Base-by-base conservation (phyloP, 2,888 invertebrate species). In the Heliconius cydno region DNA sequence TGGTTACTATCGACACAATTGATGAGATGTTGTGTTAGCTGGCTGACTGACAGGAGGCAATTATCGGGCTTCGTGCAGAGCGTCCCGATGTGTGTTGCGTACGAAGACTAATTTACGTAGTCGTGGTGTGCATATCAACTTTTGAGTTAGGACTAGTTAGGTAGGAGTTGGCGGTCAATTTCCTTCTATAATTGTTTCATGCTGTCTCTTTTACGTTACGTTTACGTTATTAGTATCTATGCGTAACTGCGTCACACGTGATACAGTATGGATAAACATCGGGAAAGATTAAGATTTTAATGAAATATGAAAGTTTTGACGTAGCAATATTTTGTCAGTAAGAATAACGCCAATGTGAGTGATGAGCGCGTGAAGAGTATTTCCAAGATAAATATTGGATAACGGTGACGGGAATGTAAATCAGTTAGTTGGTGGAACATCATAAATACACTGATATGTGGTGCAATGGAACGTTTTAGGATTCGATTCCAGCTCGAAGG, bases 21-120 rank as follows among this genome's bases (percentile, higher is more conserved):
- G 38, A 74, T 74, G 74, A 74, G 74, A 74, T 74, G 63, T 25
- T 60, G 63, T 74, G 74, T 41, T 74, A 74, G 63, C 63, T 25
- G 34, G 25, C 22, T 63, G 74, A 74, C 74, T 65, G 74, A 74
- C 74, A 74, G 38, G 38, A 74, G 63, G 25, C 74, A 74, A 74
- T 74, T 74, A 74, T 74, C 74, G 74, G 63, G 41, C 63, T 28
- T 63, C 74, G 74, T 74, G 74, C 63, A 25, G 12, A 41, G 74
- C 25, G 34, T 65, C 25, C 15, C 74, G 65, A 74, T 63, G 60
- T 74, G 41, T 41, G 65, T 74, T 74, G 60, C 63, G 74, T 74
- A 72, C 72, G n/a, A 72, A 57, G 34, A 72, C 57, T 72, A 72
- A 72, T 57, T 72, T 57, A 57, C 57, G 72, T 72, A 10, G 52